Evolutionary conservation across 2,113 vertebrate species (phyloP), one percentile per base, ranked within the genome.

Genomic region (Ceyx cyanopectus): DNA sequence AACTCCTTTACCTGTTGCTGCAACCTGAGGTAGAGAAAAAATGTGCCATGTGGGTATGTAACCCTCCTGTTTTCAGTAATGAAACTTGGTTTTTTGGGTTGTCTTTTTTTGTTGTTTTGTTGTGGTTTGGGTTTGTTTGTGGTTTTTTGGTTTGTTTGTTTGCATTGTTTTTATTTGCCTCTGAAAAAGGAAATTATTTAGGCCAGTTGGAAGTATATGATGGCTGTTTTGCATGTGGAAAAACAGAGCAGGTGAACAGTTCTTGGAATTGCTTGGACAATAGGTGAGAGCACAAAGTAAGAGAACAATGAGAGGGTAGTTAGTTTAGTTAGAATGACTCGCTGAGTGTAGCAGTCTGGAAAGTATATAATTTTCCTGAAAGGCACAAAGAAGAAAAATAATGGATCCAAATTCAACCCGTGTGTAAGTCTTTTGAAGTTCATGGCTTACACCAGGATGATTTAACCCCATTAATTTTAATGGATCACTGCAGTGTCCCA

Each of bases 381-480:
- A 93, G 81, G 72, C 75, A 85, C 61, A 92, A 72, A 87, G 81
- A 87, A 85, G 68, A 85, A 87, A 96, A 94, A 77, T 70, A 91
- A 94, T 48, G 63, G n/a, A 32, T 89, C 45, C 85, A 81, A 72
- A 89, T 93, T 91, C n/a, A 87, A 93, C 84, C 72, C 79, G 45
- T 87, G 79, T 94, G 92, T 85, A 93, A 92, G 80, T 85, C 94
- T 87, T 95, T 93, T 95, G 92, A 96, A 96, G 91, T 37, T 85
- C 30, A 83, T 89, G 75, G 48, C 60, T 93, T 92, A 67, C 65
- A 85, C 65, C 40, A 51, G 57, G 48, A 77, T 85, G 75, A 92
- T 85, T 95, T 96, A 94, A 91, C 89, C 79, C 85, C 65, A 66
- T 95, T 93, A 82, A 94, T 96, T 92, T 96, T 89, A 93, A 87